These are phyloP conservation scores for Sus cebifrons DNA, from an alignment of 2,797 vertebrate species.

Conservation along the genomic window DNA sequence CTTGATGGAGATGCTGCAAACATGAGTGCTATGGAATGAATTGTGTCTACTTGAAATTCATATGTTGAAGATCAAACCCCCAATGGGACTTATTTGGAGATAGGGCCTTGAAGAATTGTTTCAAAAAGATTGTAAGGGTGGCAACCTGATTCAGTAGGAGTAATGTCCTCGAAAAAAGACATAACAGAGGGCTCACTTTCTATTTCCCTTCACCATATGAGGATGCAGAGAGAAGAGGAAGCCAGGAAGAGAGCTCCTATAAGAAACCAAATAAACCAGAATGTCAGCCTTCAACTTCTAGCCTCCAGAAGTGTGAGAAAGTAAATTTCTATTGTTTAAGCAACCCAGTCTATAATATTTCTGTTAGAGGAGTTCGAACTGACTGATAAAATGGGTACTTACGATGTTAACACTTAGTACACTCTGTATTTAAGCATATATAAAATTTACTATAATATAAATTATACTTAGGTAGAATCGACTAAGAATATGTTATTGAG, in stretches of 20 bases:
- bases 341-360: background rate
- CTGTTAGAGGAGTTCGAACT: background rate
- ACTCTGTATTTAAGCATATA: background rate
- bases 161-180: background rate
- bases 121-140: background rate
- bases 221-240: background rate
- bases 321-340: background rate
- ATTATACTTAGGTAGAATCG: background rate
- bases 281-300: background rate
- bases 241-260: background rate
- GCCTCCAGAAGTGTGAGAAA: background rate
- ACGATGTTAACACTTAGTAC: background rate
- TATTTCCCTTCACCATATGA: background rate
- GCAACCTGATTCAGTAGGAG: background rate
- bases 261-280: background rate
- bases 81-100: background rate
- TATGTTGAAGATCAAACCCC: background rate
- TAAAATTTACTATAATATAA: background rate
- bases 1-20: background rate
- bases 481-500: background rate
- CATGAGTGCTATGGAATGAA: background rate
- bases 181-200: background rate
- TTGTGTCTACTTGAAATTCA: background rate
- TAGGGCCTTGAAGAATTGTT: background rate
- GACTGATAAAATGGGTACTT: background rate